Percentiles rank a stretch among this genome's conserved stretches.
Evolutionary conservation across 1,140 invertebrate species (phyloP).

Genomic region (Bicyclus anynana): DNA sequence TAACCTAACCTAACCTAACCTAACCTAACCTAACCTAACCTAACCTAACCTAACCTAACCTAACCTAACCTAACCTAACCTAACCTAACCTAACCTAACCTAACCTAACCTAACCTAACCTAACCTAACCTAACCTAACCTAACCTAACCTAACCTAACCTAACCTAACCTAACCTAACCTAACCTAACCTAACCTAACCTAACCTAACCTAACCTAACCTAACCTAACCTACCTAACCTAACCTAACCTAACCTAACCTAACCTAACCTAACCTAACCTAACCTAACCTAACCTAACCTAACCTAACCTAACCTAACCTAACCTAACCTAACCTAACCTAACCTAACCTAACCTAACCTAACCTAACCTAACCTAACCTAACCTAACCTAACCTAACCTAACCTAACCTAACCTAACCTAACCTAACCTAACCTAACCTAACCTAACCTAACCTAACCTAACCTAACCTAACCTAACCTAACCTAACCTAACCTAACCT

Average conservation of each 20-base stretch:
- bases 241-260: constrained; percentile 1
- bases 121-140: constrained; percentile 3
- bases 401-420: not conserved
- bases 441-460: not conserved
- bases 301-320: constrained; percentile 3
- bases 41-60: constrained; percentile 1
- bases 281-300: not conserved
- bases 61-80: constrained; percentile 2
- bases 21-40: not conserved
- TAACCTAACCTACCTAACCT: constrained; percentile 1
- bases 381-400: constrained; percentile 4
- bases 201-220: constrained; percentile 5
- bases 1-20: constrained; percentile 4
- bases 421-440: not conserved
- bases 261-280: constrained; percentile 1
- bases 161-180: constrained; percentile 7
- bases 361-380: not conserved
- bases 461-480: constrained; percentile 4
- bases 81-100: constrained; percentile 1
- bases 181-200: constrained; percentile 1
- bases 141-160: constrained; percentile 3
- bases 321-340: not conserved
- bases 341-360: not conserved
- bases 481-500: not conserved
- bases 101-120: constrained; percentile 6